Conservation (phyloP, 2,888 invertebrate species). For the Odontothrips loti region DNA sequence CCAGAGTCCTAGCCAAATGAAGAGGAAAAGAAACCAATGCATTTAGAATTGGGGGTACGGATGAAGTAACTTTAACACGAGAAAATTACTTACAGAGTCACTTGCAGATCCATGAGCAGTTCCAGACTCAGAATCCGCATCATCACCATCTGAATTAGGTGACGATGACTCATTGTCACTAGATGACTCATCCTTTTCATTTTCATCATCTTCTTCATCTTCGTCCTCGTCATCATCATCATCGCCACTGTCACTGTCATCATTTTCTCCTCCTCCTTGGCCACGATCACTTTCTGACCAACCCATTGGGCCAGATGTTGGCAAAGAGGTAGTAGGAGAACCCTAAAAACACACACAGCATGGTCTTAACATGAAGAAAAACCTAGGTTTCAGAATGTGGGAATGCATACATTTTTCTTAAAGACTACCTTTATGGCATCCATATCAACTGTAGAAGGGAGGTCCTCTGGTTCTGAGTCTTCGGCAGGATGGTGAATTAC, state of each 20-base stretch:
- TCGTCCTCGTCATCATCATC: constrained; percentile 48
- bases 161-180: not conserved
- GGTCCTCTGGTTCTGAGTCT: constrained; percentile 59
- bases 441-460: constrained; percentile 64
- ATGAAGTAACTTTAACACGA: too few relatives aligned
- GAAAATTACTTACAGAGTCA: constrained; percentile 34
- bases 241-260: constrained; percentile 34
- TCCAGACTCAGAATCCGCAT: constrained; percentile 54
- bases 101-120: constrained; percentile 47
- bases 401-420: too few relatives aligned
- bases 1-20: constrained; percentile 48
- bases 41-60: too few relatives aligned
- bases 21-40: constrained; percentile 1
- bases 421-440: constrained; percentile 55
- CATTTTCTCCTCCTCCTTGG: constrained; percentile 28
- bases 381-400: not conserved
- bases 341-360: constrained; percentile 29
- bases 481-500: constrained; percentile 45
- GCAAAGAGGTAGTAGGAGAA: constrained; percentile 37
- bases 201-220: constrained; percentile 48
- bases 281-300: constrained; percentile 30
- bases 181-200: constrained; percentile 43
- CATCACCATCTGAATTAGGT: constrained; percentile 48
- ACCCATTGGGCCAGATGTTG: constrained; percentile 33
- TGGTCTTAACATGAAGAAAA: not conserved